These are phyloP conservation scores for Gnathonemus longibarbis DNA, from an alignment of 2,113 vertebrate genomes.

Conservation along the genomic window DNA sequence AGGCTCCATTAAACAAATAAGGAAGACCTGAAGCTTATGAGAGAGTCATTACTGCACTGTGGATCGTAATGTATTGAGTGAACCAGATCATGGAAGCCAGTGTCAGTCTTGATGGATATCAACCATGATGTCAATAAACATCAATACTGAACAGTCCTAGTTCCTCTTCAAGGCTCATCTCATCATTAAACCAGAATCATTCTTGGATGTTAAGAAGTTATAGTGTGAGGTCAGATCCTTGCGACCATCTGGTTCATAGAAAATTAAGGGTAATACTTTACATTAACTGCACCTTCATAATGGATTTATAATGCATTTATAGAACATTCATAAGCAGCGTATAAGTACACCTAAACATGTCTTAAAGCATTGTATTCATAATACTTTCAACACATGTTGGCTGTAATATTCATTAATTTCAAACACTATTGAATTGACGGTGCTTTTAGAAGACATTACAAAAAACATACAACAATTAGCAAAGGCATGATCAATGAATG, in stretches of 20 bases:
- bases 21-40: slow-evolving; percentile 28
- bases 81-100: slow-evolving; percentile 10
- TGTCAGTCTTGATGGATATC: slow-evolving; percentile 26
- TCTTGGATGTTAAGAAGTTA: slow-evolving; percentile 31
- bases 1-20: slow-evolving; percentile 19
- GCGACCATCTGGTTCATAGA: neutral
- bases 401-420: too few relatives aligned
- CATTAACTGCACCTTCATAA: neutral
- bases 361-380: neutral
- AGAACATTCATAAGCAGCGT: neutral
- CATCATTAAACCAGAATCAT: slow-evolving; percentile 36
- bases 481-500: too few relatives aligned
- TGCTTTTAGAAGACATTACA: neutral
- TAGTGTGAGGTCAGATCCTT: neutral
- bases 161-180: slow-evolving; percentile 26
- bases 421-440: too few relatives aligned
- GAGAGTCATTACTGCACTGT: slow-evolving; percentile 35
- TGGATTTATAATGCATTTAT: neutral
- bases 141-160: slow-evolving; percentile 25
- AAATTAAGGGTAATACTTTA: neutral
- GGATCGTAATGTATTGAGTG: slow-evolving; percentile 36
- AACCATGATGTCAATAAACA: slow-evolving; percentile 40
- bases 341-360: neutral
- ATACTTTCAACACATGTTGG: neutral
- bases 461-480: too few relatives aligned